Base-by-base conservation (phyloP, 2,888 invertebrate species). In the Tiphia femorata region DNA sequence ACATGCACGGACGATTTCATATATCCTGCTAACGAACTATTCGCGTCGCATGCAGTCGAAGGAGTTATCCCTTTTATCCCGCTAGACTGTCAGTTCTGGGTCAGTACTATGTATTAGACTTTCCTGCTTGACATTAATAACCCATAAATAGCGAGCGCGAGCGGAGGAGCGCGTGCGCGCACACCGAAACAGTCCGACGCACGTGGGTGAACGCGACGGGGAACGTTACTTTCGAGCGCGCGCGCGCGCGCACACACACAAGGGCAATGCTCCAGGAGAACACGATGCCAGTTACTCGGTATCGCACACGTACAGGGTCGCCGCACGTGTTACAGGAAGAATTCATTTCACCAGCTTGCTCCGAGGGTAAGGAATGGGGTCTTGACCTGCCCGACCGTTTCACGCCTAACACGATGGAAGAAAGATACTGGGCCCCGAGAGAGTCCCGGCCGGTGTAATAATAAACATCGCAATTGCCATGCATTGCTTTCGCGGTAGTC, bases 311-410 rank as follows among this genome's bases (percentile, higher is more conserved):
- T n/a, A n/a, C n/a, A n/a, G n/a, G n/a, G n/a, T n/a, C n/a, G n/a
- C n/a, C 41, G 59, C 64, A 46, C 58, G 54, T 35, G 56, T 51
- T 46, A 49, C 52, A 46, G 56, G 58, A 58, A 59, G 71, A 75
- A 76, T 76, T 74, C 70, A 71, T 73, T 76, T 75, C 68, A 62
- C 72, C 67, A 60, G 42, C 64, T 70, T 53, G 56, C 67, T 52
- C 35, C 58, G 20, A 47, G 65, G 64, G 73, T 75, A 68, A 70
- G 71, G 61, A 73, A 75, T 67, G 67, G 56, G 67, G 67, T 70
- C 71, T 48, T 52, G 70, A 67, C 66, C 70, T 67, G 67, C 65
- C 67, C 57, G 66, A 68, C 60, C 60, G 61, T 65, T 70, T 64
- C 60, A 60, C 69, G 62, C 64, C 65, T 68, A 64, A 69, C 67